These are phyloP conservation scores for Fragum sueziense DNA, from an alignment of 2,888 invertebrate genomes.

Conservation along the genomic window DNA sequence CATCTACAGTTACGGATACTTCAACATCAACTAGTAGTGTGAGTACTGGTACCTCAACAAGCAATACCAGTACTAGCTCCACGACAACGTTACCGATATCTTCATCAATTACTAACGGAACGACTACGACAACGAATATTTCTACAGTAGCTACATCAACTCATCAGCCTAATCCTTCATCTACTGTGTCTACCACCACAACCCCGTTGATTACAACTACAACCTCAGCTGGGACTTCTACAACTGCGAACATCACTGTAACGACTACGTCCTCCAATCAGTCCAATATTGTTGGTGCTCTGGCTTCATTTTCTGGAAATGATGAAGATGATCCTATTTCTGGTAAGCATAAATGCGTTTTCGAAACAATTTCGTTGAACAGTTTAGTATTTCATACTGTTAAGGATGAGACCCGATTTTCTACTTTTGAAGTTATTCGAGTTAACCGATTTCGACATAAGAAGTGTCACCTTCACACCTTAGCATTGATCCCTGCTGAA, in stretches of 20 bases:
- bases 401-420: no score
- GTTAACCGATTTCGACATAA: no score
- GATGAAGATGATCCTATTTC: neutral
- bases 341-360: neutral
- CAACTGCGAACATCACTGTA: neutral
- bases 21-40: no score
- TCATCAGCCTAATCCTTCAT: no score
- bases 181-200: neutral
- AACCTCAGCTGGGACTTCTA: neutral
- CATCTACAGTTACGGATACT: no score
- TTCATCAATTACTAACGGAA: neutral
- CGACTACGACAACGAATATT: neutral
- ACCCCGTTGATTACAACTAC: neutral
- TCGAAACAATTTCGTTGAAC: no score
- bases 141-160: neutral
- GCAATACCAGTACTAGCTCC: neutral
- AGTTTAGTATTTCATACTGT: no score
- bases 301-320: neutral
- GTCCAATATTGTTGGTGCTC: neutral
- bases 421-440: no score
- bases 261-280: neutral
- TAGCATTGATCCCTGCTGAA: no score
- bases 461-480: no score
- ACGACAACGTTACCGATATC: neutral
- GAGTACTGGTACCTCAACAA: no score